Evolutionary conservation across 2,797 vertebrate species (phyloP), one percentile per base, ranked within the genome.

Genomic region (Coreius guichenoti): DNA sequence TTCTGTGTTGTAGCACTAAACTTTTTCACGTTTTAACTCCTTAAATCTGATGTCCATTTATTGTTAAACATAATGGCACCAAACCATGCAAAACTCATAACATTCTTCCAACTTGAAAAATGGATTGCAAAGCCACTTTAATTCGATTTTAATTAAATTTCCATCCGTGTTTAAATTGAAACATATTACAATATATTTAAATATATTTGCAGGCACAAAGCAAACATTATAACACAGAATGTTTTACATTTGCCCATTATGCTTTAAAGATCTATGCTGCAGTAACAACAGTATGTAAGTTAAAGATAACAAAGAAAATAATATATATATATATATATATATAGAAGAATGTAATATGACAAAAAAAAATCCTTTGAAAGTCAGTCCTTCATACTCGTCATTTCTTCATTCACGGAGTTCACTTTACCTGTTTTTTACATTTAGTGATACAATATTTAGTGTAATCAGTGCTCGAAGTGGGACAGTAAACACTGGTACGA

Each of bases 381-480:
- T 23, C 33, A 74, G 51, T 65, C 72, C 58, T 51, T 67, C 43
- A 75, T 8, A 74, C 26, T 83, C 21, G 7, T 81, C 16, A 47
- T 17, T 65, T 83, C 23, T 83, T 83, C 47, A 47, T 65, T 49
- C 33, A 26, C 5, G 1, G 8, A 78, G 75, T 70, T 56, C 26
- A n/a, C 65, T 16, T 70, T 13, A 65, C 61, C 5, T 67, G 17
- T 67, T 31, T 65, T 43, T 29, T 45, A 23, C 76, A 65, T 65
- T 39, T 63, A 65, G 56, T 79, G n/a, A 79, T 45, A 23, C 19
- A 80, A 31, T 65, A 65, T 65, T 65, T 65, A 65, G 63, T 63
- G 58, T 29, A 29, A 6, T 63, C 13, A 26, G 12, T 31, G 63
- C 61, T 65, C 6, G 2, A 65, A 65, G 63, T 65, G 14, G 19